Evolutionary conservation across 1,140 invertebrate species (phyloP).

Genomic region (Camponotus pennsylvanicus): DNA sequence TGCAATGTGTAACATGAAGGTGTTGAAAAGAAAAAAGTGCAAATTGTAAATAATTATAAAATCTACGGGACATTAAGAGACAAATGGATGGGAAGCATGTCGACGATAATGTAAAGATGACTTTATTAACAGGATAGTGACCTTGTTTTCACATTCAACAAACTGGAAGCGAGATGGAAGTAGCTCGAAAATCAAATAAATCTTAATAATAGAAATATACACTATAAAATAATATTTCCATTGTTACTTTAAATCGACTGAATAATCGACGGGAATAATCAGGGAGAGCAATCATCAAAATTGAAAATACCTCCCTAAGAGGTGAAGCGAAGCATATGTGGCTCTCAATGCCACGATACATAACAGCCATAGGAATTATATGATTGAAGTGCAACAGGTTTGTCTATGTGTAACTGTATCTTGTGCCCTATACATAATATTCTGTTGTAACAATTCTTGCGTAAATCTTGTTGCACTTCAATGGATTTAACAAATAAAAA

Average conservation of each 20-base stretch:
- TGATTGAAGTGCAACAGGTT: conserved; percentile 77
- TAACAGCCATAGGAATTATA: conserved; percentile 75
- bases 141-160: conserved; percentile 83
- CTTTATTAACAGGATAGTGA: conserved; percentile 73
- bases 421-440: conserved; percentile 3
- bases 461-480: conserved; percentile 78
- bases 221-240: conserved; percentile 68
- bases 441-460: conserved; percentile 14
- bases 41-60: conserved; percentile 63
- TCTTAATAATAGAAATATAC: conserved; percentile 73
- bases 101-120: conserved; percentile 61
- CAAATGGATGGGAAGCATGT: conserved; percentile 32
- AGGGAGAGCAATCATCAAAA: conserved; percentile 73
- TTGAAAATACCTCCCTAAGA: conserved; percentile 74
- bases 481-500: conserved; percentile 74
- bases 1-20: conserved; percentile 54
- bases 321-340: conserved; percentile 80
- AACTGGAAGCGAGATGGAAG: conserved; percentile 84
- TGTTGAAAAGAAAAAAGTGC: conserved; percentile 31
- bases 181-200: conserved; percentile 79
- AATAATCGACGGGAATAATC: conserved; percentile 68
- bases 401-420: background rate
- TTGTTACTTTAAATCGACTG: conserved; percentile 53
- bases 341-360: conserved; percentile 74
- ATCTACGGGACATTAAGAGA: conserved; percentile 67